phyloP scores from a whole-genome alignment of 37 sponge, comb jelly and placozoan species.

The Oscarella lobularis region DNA sequence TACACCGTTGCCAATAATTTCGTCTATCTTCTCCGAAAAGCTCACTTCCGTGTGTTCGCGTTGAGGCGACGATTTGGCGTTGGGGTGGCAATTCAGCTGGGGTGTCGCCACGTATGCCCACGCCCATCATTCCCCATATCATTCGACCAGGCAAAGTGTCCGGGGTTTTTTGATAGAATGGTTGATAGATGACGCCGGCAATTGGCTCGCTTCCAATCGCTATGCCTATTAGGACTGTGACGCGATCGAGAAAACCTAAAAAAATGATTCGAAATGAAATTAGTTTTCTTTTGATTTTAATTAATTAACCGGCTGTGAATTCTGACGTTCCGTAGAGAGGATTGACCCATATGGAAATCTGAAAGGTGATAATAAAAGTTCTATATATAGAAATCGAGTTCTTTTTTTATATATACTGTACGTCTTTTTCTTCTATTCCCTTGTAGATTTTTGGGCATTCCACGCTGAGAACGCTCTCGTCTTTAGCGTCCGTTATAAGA shows the following conservation, averaged over 20 bases:
- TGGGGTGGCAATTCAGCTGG: neutral
- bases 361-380: no score
- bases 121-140: conserved; percentile 75
- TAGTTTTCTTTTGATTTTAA: no score
- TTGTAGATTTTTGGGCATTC: conserved; percentile 41
- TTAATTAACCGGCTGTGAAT: conserved; percentile 83
- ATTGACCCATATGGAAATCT: conserved; percentile 89
- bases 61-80: conserved; percentile 17
- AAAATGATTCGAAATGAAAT: no score
- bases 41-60: conserved; percentile 46
- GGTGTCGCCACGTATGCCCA: conserved; percentile 49
- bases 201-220: conserved; percentile 57
- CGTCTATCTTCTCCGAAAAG: no score
- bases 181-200: conserved; percentile 89
- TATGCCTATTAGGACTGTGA: conserved; percentile 86
- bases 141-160: conserved; percentile 65
- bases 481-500: no score
- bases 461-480: conserved; percentile 52
- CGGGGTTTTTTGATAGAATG: conserved; percentile 28
- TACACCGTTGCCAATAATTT: no score
- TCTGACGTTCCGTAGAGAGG: conserved; percentile 97
- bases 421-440: conserved; percentile 10
- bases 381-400: no score
- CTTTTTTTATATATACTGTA: no score
- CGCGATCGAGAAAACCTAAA: conserved; percentile 57